Percentiles rank a stretch among this genome's conserved stretches.
Evolutionary conservation across 2,113 vertebrate species (phyloP).

Genomic region (Hemiscyllium ocellatum): DNA sequence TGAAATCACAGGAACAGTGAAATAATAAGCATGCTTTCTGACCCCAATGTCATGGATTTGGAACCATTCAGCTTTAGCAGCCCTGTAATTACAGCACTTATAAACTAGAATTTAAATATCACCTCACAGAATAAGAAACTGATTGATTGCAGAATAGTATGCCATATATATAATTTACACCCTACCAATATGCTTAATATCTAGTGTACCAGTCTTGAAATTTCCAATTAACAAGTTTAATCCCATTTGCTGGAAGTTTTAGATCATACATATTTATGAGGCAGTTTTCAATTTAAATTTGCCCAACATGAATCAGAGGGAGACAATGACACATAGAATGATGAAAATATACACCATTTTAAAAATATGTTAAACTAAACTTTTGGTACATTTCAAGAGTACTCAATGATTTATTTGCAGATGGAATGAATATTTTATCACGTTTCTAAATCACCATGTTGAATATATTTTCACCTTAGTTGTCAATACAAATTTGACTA

Average conservation of each 20-base stretch:
- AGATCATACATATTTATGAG: slow-evolving; percentile 22
- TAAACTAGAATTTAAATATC: slow-evolving; percentile 28
- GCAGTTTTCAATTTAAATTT: slow-evolving; percentile 16
- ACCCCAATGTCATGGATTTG: slow-evolving; percentile 12
- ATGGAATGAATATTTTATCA: background rate
- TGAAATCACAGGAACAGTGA: background rate
- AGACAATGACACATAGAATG: background rate
- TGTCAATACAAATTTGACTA: background rate
- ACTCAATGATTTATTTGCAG: background rate
- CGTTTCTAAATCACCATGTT: background rate
- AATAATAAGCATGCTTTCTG: background rate
- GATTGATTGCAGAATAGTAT: slow-evolving; percentile 18
- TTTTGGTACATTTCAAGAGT: slow-evolving; percentile 5
- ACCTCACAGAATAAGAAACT: slow-evolving; percentile 16
- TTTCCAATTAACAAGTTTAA: slow-evolving; percentile 20
- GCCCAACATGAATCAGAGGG: background rate
- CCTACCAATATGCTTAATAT: slow-evolving; percentile 27
- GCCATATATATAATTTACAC: slow-evolving; percentile 26
- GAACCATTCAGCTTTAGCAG: slow-evolving; percentile 1
- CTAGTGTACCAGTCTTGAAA: slow-evolving; percentile 24
- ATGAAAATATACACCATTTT: background rate
- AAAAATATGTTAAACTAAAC: background rate
- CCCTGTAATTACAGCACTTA: slow-evolving; percentile 23
- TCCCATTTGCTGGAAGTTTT: slow-evolving; percentile 28
- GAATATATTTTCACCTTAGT: slow-evolving; percentile 5